Percentiles rank a stretch among this genome's conserved stretches.
phyloP scores from a whole-genome alignment of 2,797 vertebrate genomes.

The Cryptoprocta ferox region DNA sequence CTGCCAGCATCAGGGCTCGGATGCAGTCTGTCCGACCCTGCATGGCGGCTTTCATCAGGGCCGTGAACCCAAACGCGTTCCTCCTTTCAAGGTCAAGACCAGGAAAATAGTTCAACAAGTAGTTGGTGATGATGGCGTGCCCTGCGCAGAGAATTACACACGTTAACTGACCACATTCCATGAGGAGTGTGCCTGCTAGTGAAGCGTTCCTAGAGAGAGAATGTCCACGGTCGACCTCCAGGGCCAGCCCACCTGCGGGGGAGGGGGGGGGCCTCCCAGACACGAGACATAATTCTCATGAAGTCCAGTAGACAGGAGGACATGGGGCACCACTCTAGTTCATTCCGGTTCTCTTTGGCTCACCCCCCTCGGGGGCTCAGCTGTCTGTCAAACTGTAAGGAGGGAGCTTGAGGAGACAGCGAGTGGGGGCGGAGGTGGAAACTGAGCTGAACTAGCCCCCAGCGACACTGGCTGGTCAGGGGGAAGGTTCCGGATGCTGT shows the following conservation, averaged over 20 bases:
- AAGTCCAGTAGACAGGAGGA: neutral
- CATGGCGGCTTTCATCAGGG: constrained; percentile 98
- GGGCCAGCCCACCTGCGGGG: accelerated
- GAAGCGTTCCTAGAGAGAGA: neutral
- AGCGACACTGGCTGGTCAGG: neutral
- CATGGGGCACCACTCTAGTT: accelerated
- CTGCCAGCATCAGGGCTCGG: constrained; percentile 95
- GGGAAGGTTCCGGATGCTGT: neutral
- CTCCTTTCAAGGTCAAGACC: constrained; percentile 95
- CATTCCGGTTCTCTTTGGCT: accelerated
- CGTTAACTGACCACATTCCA: accelerated
- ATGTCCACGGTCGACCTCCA: accelerated
- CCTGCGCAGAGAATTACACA: constrained; percentile 86
- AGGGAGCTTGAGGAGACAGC: accelerated
- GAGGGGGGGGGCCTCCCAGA: neutral
- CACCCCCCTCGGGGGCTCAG: accelerated
- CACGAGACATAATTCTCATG: accelerated
- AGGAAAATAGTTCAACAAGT: constrained; percentile 95
- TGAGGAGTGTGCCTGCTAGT: accelerated
- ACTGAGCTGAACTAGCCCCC: neutral
- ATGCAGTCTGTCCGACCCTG: constrained; percentile 95
- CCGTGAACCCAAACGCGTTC: constrained; percentile 95
- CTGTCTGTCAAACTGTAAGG: neutral
- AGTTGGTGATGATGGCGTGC: constrained; percentile 95
- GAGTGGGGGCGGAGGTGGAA: accelerated